phyloP scores from a whole-genome alignment of 2,797 vertebrate genomes.

The Crocidura indochinensis region DNA sequence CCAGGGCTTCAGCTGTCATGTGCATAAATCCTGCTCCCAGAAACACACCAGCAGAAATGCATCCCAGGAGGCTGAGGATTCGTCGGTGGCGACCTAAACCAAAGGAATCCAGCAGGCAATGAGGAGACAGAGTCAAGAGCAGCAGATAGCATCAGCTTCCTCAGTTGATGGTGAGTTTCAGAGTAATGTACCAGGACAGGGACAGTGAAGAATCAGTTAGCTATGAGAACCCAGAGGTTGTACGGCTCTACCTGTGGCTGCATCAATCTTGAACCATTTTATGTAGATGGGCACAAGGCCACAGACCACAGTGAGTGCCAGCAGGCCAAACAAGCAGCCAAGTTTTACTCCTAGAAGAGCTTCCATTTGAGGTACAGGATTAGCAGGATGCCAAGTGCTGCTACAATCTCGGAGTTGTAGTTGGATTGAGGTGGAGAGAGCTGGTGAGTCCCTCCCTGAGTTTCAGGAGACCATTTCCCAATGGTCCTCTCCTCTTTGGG shows the following conservation, averaged over 20 bases:
- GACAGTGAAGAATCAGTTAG: background rate
- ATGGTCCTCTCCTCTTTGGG: slow-evolving; percentile 15
- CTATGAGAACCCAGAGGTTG: background rate
- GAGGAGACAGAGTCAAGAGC: background rate
- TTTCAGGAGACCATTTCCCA: slow-evolving; percentile 20
- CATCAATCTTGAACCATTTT: slow-evolving; percentile 86
- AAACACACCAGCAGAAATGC: slow-evolving; percentile 95
- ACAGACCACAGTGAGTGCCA: slow-evolving; percentile 84
- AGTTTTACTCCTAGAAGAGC: slow-evolving; percentile 83
- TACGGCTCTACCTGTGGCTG: slow-evolving; percentile 84
- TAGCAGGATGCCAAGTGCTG: background rate
- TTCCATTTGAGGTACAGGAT: slow-evolving; percentile 82
- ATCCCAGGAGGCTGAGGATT: slow-evolving; percentile 94
- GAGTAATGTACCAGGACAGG: background rate
- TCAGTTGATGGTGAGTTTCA: background rate
- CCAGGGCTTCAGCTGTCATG: slow-evolving; percentile 95
- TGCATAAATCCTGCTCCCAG: slow-evolving; percentile 95
- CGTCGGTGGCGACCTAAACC: slow-evolving; percentile 89
- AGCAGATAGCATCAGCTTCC: background rate
- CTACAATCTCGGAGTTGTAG: background rate
- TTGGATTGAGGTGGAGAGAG: background rate
- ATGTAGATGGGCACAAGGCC: slow-evolving; percentile 86
- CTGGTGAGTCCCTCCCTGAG: background rate
- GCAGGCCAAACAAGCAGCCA: slow-evolving; percentile 85
- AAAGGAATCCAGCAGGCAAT: background rate